Base-by-base conservation (phyloP, 2,888 invertebrate genomes). In the Ethmia dodecea region DNA sequence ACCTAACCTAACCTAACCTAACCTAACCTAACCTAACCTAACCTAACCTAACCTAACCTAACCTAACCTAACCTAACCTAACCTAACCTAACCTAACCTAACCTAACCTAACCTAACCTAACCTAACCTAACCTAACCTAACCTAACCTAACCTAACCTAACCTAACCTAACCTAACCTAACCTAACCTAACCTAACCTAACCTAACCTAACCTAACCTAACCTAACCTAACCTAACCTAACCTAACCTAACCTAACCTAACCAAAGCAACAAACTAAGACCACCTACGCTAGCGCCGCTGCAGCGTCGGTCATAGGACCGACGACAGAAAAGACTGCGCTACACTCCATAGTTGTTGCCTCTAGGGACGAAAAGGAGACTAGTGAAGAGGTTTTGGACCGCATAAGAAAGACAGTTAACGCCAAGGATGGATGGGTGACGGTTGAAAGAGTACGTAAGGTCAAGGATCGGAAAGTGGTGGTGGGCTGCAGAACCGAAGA, bases 91-190 rank as follows among this genome's bases (percentile, higher is more conserved):
- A 35, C 39, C 35, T 35, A 39, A 39, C 39, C 39, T 39, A 39
- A 39, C 39, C 39, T 39, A 39, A 39, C 39, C 39, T 39, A 39
- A 39, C 39, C 39, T 39, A 39, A 39, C 39, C 35, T 40, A 40
- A 40, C 39, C 39, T 40, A 35, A 40, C 39, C 38, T 35, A 39
- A 40, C 39, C 35, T 35, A 40, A 40, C 39, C 39, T 40, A 40
- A 40, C 39, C 39, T 40, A 40, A 40, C 39, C 39, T 40, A 40
- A 39, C 38, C 38, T 39, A 39, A 39, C 38, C 38, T 39, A 39
- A 39, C 38, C 38, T 35, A 35, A 34, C 38, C 14, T 26, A 32
- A 32, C 37, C 37, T 33, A 37, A 37, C 37, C 37, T 33, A 37
- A 37, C 37, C 37, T 37, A 37, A 37, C 37, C 37, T 33, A 37